Conservation (phyloP, 2,888 invertebrate genomes). For the Eupithecia insigniata region DNA sequence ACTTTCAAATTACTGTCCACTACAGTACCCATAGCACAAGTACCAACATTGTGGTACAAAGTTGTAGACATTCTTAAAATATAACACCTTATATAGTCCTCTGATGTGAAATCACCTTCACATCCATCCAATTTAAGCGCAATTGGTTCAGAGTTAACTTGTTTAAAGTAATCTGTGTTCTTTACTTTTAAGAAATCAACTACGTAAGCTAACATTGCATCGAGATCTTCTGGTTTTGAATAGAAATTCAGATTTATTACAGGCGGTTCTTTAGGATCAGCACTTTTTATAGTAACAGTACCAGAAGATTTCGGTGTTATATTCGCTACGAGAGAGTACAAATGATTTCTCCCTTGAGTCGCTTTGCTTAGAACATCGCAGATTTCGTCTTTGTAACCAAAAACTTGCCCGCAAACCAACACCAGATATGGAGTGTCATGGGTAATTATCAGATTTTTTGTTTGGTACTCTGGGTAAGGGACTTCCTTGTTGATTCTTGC, state of each 20-base stretch:
- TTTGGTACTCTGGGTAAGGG: background rate
- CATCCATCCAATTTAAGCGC: background rate
- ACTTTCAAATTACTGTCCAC: background rate
- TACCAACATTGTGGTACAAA: background rate
- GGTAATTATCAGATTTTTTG: background rate
- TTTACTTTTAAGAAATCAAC: background rate
- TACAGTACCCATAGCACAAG: background rate
- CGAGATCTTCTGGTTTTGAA: background rate
- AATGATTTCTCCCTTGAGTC: background rate
- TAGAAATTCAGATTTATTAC: background rate
- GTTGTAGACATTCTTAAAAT: conserved; percentile 4
- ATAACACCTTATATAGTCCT: background rate
- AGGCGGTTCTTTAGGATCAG: background rate
- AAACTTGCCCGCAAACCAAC: background rate
- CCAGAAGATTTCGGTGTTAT: background rate
- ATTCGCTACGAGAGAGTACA: background rate
- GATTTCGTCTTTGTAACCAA: background rate
- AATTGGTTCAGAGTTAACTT: background rate
- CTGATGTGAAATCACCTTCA: background rate
- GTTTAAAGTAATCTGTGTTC: background rate
- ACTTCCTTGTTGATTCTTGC: background rate
- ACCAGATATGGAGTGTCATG: background rate
- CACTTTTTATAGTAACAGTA: background rate
- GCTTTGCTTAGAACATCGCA: background rate
- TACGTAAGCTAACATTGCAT: background rate